phyloP scores from a whole-genome alignment of 2,888 invertebrate species.

The Dynastes tityus region DNA sequence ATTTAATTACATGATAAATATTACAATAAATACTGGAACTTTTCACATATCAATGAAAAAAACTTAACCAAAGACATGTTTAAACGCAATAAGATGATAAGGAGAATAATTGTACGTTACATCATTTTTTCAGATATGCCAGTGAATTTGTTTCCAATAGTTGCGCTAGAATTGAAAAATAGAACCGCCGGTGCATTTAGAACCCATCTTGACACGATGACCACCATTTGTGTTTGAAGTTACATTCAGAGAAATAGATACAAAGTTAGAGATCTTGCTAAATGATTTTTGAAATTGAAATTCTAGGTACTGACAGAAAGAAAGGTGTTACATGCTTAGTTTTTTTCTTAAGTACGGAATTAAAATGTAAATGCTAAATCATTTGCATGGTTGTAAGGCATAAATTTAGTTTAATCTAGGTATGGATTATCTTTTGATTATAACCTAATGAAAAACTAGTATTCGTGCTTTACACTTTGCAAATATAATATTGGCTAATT shows the following conservation, averaged over 20 bases:
- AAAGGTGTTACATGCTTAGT: no score
- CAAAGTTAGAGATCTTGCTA: neutral
- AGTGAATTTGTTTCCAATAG: constrained; percentile 11
- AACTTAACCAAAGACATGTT: neutral
- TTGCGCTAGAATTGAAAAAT: constrained; percentile 12
- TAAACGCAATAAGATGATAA: neutral
- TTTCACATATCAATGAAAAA: constrained; percentile 5
- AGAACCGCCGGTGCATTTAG: neutral
- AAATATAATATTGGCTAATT: no score
- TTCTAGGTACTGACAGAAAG: no score
- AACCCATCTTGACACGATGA: neutral
- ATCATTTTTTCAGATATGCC: constrained; percentile 27
- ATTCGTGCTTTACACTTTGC: neutral
- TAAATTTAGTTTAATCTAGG: neutral
- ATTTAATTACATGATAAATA: constrained; percentile 36
- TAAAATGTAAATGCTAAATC: no score
- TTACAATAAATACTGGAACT: constrained; percentile 20
- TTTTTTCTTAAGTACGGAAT: constrained; percentile 1
- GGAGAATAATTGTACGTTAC: neutral
- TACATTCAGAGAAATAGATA: constrained; percentile 34
- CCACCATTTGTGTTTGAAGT: neutral
- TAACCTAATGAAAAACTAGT: neutral
- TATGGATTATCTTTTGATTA: neutral
- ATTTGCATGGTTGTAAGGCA: neutral
- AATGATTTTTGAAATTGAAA: no score